Base-by-base conservation (phyloP, 2,797 vertebrate genomes). In the Rhynchotus rufescens region DNA sequence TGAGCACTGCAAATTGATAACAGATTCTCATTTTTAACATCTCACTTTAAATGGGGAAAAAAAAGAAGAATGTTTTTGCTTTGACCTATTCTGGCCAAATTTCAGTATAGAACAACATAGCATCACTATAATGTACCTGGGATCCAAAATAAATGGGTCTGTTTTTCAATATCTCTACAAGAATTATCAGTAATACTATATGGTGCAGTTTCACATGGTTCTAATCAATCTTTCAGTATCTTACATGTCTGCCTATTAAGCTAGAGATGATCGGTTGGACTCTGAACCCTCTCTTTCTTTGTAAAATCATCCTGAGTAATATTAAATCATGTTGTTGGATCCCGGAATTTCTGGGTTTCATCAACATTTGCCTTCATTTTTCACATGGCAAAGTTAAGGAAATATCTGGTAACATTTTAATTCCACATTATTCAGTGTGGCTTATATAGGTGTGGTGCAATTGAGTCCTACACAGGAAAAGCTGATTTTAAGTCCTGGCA, bases 401-500 rank as follows among this genome's bases (percentile, higher is more conserved):
- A 96, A 93, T 96, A 93, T 95, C 95, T 95, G 91, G 95, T 96
- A 96, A 97, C 95, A 93, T 92, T 94, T 94, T 96, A 97, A 96
- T 96, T 97, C 95, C 80, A 65, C 7, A 1, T 95, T 95, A 94
- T 95, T 96, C 92, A 44, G 2, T 91, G 91, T 72, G 72, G 95
- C 91, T 97, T 97, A 85, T 90, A 89, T 96, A 98, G 97, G 97
- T 98, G 97, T 97, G 96, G 96, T 95, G 66, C 78, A 86, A 94
- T 75, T n/a, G 79, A 96, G 88, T 80, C 89, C 94, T 86, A 74
- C 42, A 83, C 84, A 97, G 97, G 96, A 97, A 97, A 96, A 94
- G 95, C 91, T 97, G 96, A 98, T 97, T 93, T 96, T 92, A 97
- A 96, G 89, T 88, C 96, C 96, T 97, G 97, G 97, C 97, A 97